phyloP scores from a whole-genome alignment of 2,113 vertebrate species.

The Electrona antarctica region DNA sequence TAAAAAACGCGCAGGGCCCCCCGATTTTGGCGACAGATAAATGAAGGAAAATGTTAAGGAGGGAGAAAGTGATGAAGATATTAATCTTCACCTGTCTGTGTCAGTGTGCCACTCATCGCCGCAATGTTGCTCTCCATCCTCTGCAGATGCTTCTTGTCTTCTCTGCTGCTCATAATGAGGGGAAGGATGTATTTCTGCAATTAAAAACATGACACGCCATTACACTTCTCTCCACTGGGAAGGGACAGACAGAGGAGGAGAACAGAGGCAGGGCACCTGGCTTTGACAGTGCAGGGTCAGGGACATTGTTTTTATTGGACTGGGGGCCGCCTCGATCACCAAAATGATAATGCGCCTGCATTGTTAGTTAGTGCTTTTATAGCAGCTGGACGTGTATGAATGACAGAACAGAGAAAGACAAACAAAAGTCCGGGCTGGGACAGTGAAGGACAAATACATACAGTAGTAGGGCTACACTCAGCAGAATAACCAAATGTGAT shows the following conservation, averaged over 20 bases:
- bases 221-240: conserved; percentile 71
- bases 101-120: conserved; percentile 98
- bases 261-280: conserved; percentile 39
- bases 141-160: conserved; percentile 98
- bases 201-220: conserved; percentile 82
- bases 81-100: conserved; percentile 99
- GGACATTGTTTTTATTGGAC: conserved; percentile 54
- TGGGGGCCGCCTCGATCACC: conserved; percentile 22
- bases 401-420: neutral
- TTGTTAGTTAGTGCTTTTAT: conserved; percentile 4
- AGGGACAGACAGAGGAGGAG: conserved; percentile 52
- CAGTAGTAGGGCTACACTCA: neutral
- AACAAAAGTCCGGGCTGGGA: conserved; percentile 13
- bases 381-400: conserved; percentile 7
- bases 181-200: conserved; percentile 97
- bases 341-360: conserved; percentile 28
- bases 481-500: conserved; percentile 29
- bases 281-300: conserved; percentile 42
- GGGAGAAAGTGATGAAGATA: conserved; percentile 93
- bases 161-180: conserved; percentile 92
- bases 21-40: conserved; percentile 99
- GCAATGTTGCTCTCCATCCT: conserved; percentile 93
- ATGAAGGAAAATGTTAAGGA: conserved; percentile 94
- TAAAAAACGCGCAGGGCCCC: conserved; percentile 90
- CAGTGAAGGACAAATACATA: conserved; percentile 3